Base-by-base conservation (phyloP, 2,888 invertebrate genomes). In the Sympetrum striolatum region DNA sequence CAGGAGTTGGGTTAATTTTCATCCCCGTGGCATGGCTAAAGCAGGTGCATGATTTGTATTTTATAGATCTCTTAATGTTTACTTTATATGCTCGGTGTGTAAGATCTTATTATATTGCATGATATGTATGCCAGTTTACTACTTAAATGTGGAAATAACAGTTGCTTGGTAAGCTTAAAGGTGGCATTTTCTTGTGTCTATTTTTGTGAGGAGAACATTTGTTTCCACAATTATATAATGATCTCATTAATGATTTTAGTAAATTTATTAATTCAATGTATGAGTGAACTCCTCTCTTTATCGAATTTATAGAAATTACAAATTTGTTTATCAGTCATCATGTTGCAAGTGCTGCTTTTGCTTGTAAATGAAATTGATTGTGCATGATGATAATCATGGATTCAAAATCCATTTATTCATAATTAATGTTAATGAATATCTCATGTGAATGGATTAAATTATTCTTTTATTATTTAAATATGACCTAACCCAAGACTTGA, bases 1-100 rank as follows among this genome's bases (percentile, higher is more conserved):
- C 58, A 31, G 82, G 31, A 82, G 31, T 25, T 31, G 8, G 31
- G 35, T 86, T 22, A 15, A 60, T 37, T 60, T 14, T 58, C 86
- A 60, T 60, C 25, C 58, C 44, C 22, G 22, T 58, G 37, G 86
- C 86, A 86, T 64, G 86, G 64, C 86, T 86, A 37, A 73, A 64
- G 60, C 60, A 58, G 37, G 35, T 86, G 86, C 86, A 86, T 86
- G 86, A 86, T 86, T 37, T 64, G 64, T 86, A 64, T 39, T 64
- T 58, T 39, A 60, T 58, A 37, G 37, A 86, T 25, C 5, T 86
- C 22, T 86, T 58, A 86, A 60, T 86, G 86, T 64, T 10, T 82
- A 53, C 18, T 48, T 86, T 60, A 37, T 60, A 64, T 86, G 86
- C 60, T 86, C 60, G 31, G 10, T 64, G 60, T 35, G n/a, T 60